phyloP scores from a whole-genome alignment of 2,797 vertebrate genomes.

The Darevskia nairensis region DNA sequence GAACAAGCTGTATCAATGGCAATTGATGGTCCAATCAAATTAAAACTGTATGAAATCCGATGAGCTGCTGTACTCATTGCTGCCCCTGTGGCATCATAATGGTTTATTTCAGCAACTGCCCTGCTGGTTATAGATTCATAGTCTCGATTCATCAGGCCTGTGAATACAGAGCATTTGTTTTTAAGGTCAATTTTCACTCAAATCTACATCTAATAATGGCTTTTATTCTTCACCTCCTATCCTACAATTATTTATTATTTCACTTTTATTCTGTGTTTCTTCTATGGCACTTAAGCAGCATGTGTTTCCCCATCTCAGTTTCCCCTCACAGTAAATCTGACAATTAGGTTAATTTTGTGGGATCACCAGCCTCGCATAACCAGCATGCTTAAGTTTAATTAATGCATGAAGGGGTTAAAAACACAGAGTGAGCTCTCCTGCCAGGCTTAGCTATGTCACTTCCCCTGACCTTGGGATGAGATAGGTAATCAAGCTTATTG shows the following conservation, averaged over 20 bases:
- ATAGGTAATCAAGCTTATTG: no score
- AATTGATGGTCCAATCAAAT: conserved; percentile 90
- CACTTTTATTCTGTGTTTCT: background rate
- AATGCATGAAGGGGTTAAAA: no score
- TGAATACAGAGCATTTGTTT: conserved; percentile 19
- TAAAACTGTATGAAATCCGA: conserved; percentile 88
- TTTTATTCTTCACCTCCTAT: background rate
- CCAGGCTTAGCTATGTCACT: no score
- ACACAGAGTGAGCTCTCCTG: no score
- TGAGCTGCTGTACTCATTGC: conserved; percentile 88
- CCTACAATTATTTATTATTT: background rate
- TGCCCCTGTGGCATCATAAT: conserved; percentile 86
- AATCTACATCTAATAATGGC: background rate
- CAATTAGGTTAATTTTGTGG: no score
- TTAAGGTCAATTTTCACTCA: background rate
- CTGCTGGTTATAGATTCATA: conserved; percentile 82
- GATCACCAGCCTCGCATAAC: no score
- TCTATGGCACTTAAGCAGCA: background rate
- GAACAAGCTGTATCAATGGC: conserved; percentile 89
- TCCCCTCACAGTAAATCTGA: background rate
- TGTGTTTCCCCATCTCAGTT: background rate
- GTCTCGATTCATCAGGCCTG: conserved; percentile 91
- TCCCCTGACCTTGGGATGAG: no score
- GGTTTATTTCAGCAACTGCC: conserved; percentile 75
- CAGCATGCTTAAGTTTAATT: no score